A percentile compares a stretch with the other conserved stretches of the same genome.
phyloP scores from a whole-genome alignment of 2,113 vertebrate genomes.

The Mungos mungo region DNA sequence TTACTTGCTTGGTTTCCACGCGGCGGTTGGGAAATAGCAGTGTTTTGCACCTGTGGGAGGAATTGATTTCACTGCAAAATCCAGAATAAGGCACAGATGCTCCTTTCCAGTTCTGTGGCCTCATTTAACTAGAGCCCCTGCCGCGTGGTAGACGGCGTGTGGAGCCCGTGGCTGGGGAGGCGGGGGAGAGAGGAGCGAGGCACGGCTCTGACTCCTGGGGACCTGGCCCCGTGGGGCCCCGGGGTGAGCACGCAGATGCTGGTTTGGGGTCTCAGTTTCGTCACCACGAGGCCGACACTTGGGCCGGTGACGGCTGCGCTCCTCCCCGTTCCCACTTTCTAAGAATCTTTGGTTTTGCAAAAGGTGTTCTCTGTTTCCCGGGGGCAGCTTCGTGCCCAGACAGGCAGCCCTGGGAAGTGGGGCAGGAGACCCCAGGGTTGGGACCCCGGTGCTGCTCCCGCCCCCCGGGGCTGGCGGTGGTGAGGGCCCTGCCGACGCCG shows the following conservation, averaged over 20 bases:
- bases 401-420: fast-evolving
- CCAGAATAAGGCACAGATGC: neutral
- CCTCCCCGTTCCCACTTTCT: neutral
- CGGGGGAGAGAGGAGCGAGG: neutral
- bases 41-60: neutral
- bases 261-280: fast-evolving
- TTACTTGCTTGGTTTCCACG: neutral
- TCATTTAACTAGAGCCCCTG: neutral
- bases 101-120: neutral
- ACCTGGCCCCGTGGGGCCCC: neutral
- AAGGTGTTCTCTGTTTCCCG: fast-evolving
- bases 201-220: neutral
- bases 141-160: fast-evolving
- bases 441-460: fast-evolving
- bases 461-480: too few species aligned
- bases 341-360: neutral
- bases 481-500: fast-evolving
- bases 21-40: neutral
- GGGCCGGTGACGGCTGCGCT: fast-evolving
- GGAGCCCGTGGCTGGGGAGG: fast-evolving
- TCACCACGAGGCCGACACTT: fast-evolving
- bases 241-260: fast-evolving
- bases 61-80: neutral
- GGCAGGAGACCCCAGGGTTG: fast-evolving
- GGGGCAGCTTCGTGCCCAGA: neutral